Conservation (phyloP, 2,113 vertebrate species). For the Tichodroma muraria region DNA sequence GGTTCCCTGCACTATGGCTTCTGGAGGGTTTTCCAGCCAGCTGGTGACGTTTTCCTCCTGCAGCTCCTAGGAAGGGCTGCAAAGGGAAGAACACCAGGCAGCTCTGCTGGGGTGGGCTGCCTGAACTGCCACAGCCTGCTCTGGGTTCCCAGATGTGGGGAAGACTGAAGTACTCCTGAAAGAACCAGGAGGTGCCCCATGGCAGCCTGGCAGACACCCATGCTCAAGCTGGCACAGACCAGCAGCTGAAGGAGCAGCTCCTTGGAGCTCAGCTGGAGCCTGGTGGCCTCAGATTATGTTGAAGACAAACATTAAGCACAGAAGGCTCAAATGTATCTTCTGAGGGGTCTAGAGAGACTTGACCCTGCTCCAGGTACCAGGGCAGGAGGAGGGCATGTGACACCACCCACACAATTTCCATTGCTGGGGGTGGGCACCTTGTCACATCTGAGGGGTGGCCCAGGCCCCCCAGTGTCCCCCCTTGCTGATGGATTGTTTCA, state of each 20-base stretch:
- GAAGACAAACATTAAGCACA: not conserved
- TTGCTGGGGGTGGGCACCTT: not conserved
- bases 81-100: not conserved
- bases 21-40: not conserved
- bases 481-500: not conserved
- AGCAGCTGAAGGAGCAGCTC: not conserved
- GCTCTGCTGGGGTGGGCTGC: not conserved
- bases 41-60: slow-evolving; percentile 13
- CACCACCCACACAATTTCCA: not conserved
- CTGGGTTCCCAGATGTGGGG: not conserved
- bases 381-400: not conserved
- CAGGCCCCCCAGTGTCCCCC: not conserved
- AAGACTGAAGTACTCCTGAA: not conserved
- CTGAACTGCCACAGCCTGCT: not conserved
- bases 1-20: not conserved
- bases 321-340: not conserved
- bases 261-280: not conserved
- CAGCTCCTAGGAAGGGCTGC: not conserved
- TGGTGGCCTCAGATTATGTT: not conserved
- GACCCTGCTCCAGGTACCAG: not conserved
- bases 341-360: not conserved
- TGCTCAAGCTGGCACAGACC: not conserved
- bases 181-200: not conserved
- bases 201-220: not conserved
- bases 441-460: not conserved